phyloP scores from a whole-genome alignment of 2,888 invertebrate species.

The Deilephila porcellus region DNA sequence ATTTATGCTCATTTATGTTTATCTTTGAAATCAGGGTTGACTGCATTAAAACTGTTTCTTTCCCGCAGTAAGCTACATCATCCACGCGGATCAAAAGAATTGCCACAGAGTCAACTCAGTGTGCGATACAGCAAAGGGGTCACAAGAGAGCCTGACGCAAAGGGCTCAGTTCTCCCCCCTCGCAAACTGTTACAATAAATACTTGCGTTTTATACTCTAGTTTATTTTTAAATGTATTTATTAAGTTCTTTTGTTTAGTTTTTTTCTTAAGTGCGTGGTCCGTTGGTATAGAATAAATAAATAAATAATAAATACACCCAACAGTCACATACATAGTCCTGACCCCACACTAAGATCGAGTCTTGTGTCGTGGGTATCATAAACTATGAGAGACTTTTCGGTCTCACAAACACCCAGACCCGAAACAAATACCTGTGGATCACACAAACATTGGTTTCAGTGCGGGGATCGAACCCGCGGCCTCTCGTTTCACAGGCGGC shows the following conservation, averaged over 20 bases:
- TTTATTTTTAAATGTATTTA: neutral
- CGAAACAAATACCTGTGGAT: too few relatives aligned
- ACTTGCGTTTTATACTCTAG: neutral
- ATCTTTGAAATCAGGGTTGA: neutral
- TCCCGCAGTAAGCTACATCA: slow-evolving; percentile 4
- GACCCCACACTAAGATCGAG: too few relatives aligned
- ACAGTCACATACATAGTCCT: too few relatives aligned
- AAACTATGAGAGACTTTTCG: too few relatives aligned
- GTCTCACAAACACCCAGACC: too few relatives aligned
- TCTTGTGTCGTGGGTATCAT: too few relatives aligned
- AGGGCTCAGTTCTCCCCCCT: slow-evolving; percentile 77
- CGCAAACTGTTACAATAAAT: slow-evolving; percentile 10
- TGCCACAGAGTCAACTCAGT: slow-evolving; percentile 14
- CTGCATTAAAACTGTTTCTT: neutral
- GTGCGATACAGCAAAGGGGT: slow-evolving; percentile 10
- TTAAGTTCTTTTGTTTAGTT: neutral
- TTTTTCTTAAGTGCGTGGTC: neutral
- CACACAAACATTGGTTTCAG: too few relatives aligned
- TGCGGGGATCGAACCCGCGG: too few relatives aligned
- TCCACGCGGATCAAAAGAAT: neutral
- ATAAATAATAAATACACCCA: too few relatives aligned
- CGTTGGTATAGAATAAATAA: too few relatives aligned
- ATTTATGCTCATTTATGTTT: neutral
- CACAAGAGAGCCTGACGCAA: slow-evolving; percentile 64
- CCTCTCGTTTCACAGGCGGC: too few relatives aligned